Evolutionary conservation across 2,113 vertebrate species (phyloP), one percentile per base, ranked within the genome.

Genomic region (Struthidea cinerea): DNA sequence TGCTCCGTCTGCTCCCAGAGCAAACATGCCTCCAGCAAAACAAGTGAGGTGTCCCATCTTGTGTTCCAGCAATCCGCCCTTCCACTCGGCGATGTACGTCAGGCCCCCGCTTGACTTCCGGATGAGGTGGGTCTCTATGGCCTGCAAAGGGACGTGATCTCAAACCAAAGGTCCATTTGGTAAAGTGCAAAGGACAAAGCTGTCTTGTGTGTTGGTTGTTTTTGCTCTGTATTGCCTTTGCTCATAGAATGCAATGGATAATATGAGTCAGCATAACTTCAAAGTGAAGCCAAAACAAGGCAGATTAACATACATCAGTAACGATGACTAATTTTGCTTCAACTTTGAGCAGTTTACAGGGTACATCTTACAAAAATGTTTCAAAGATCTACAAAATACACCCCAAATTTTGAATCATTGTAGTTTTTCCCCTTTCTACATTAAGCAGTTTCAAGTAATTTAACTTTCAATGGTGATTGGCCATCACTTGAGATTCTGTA

Each of bases 41-140:
- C 99, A 99, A 13, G 99, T 99, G 92, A 99, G 98, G 91, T 99
- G 99, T 17, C 99, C 99, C 99, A 99, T 99, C 98, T 99, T 99
- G 80, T 99, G 99, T 47, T 99, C 99, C 30, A 99, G 98, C 22
- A 99, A 98, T 6, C 99, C 99, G 1, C 99, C 99, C 96, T 99
- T 99, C 99, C 99, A 99, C 97, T 99, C 99, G 0, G 99, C 99
- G 4, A 99, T 99, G 97, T 99, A 99, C 2, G 98, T 99, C 87
- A 99, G 98, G 11, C 99, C 99, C 3, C 97, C 92, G 3, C 98
- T 98, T 1, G 99, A 99, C 97, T 98, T 99, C 49, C 99, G 98
- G 90, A 99, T 99, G 96, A 99, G 98, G 97, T 98, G 99, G 44
- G 98, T 99, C 96, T 99, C 99, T 41, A 99, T 99, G 21, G 99